Conservation (phyloP, 2,888 invertebrate species). For the Ornithoptera priamus region DNA sequence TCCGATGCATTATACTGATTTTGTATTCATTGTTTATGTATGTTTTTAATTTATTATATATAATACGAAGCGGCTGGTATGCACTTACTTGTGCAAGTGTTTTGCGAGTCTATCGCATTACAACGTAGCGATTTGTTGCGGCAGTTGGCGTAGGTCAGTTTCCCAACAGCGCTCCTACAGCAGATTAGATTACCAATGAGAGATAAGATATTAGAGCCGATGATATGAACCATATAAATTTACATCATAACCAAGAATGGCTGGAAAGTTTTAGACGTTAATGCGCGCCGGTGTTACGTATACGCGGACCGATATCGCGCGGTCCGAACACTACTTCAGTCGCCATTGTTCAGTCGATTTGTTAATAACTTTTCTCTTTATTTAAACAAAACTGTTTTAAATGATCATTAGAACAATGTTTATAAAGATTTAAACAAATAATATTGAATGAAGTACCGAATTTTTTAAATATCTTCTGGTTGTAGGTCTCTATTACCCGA, state of each 20-base stretch:
- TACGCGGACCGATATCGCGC: not conserved
- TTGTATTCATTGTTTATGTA: not conserved
- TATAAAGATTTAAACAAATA: no score
- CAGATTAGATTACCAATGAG: slow-evolving; percentile 65
- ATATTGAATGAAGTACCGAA: no score
- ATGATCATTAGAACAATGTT: no score
- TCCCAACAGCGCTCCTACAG: slow-evolving; percentile 42
- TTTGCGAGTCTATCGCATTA: slow-evolving; percentile 51
- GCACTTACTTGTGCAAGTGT: slow-evolving; percentile 55
- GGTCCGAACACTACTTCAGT: no score
- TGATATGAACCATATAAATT: slow-evolving; percentile 10
- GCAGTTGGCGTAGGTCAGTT: slow-evolving; percentile 73
- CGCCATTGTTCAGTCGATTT: no score
- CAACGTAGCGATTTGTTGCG: slow-evolving; percentile 50
- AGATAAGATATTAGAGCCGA: slow-evolving; percentile 33
- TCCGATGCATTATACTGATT: not conserved
- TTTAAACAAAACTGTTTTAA: no score
- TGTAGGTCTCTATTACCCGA: no score
- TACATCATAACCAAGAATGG: not conserved
- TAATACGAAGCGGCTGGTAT: slow-evolving; percentile 25
- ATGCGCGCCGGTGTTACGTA: not conserved
- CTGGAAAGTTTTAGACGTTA: not conserved
- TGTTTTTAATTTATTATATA: slow-evolving; percentile 17
- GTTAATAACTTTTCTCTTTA: no score
- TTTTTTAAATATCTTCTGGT: no score